phyloP scores from a whole-genome alignment of 92 coral and sea anemone genomes.

The Actinernus sp. region DNA sequence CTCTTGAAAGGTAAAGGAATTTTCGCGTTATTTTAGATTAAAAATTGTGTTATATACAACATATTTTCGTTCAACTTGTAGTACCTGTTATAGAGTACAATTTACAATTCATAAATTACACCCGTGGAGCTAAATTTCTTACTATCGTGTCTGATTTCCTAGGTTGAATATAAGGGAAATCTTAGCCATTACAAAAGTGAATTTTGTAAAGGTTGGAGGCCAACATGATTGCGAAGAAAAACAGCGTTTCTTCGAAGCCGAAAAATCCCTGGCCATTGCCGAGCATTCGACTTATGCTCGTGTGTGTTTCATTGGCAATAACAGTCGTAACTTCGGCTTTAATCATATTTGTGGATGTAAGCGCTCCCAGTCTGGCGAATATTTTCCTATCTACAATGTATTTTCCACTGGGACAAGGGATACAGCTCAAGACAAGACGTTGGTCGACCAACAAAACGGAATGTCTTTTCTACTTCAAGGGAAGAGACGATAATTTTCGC shows the following conservation, averaged over 20 bases:
- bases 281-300: conserved; percentile 91
- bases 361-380: conserved; percentile 94
- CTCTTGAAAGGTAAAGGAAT: too few relatives aligned
- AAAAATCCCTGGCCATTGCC: conserved; percentile 92
- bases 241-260: conserved; percentile 59
- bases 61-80: too few relatives aligned
- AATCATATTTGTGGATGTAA: conserved; percentile 95
- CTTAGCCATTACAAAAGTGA: too few relatives aligned
- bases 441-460: conserved; percentile 96
- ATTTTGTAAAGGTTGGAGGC: too few relatives aligned
- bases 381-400: conserved; percentile 92
- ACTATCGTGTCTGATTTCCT: too few relatives aligned
- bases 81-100: neutral
- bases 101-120: neutral
- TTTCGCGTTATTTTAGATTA: too few relatives aligned
- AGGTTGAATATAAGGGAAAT: too few relatives aligned
- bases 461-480: conserved; percentile 74
- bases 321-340: conserved; percentile 88
- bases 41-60: too few relatives aligned
- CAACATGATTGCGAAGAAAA: conserved; percentile 73
- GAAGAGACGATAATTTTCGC: conserved; percentile 84
- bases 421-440: conserved; percentile 87
- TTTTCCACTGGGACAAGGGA: conserved; percentile 97
- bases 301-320: conserved; percentile 96
- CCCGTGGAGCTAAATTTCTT: too few relatives aligned